Evolutionary conservation across 2,888 invertebrate genomes (phyloP), one percentile per base, ranked within the genome.

Genomic region (Incurvaria masculella): DNA sequence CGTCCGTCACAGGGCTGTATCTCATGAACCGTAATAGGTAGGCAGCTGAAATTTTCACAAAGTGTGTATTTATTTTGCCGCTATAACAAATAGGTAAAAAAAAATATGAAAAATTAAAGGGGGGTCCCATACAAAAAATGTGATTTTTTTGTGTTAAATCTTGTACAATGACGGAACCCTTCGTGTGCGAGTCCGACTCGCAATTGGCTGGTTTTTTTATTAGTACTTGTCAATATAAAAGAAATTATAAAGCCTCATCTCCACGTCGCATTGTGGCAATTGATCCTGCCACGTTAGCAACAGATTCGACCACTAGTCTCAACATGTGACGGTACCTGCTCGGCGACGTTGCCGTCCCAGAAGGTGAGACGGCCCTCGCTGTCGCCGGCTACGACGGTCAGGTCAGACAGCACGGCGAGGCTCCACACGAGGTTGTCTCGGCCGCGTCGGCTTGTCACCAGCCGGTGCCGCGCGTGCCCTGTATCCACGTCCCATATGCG

Each of bases 351-450:
- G 11, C 89, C 89, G 75, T 95, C 93, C 95, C 95, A 97, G 61
- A 97, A 88, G 17, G 88, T 88, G 1, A 94, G 79, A 59, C 85
- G 83, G 0, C 97, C 97, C 23, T 88, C 78, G 56, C 72, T 76
- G 65, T 97, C 97, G 0, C 96, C 96, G 51, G 91, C 89, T 14
- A 94, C 84, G 40, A 97, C 85, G 6, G 88, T 87, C 59, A 93
- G 87, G 62, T 96, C 90, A 42, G 84, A 81, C 0, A 91, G 81
- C 2, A 95, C 83, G 26, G 84, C 85, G n/a, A 97, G 67, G 53
- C 89, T 87, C 94, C 96, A 96, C 1, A 96, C 88, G 55, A 93
- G 88, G 0, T 91, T 91, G 50, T 88, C 85, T 1, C 72, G 69
- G 11, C 85, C 83, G 14, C 81, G 65, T 43, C 88, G 72, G 1